Evolutionary conservation across 2,888 invertebrate species (phyloP).

Genomic region (Stictocephala bisonia): DNA sequence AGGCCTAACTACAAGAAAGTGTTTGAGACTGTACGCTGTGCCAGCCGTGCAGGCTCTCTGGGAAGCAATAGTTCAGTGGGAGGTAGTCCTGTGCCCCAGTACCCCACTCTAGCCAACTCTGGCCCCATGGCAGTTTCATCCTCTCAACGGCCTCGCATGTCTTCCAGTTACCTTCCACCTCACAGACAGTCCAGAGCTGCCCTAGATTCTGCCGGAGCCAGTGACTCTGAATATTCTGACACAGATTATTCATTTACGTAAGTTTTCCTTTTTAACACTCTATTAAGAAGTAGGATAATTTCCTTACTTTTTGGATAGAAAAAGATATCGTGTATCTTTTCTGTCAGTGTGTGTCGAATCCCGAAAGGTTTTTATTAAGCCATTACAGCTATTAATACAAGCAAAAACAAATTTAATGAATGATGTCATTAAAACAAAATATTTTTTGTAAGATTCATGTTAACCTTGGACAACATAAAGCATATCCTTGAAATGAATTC

Average conservation of each 20-base stretch:
- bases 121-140: slow-evolving; percentile 27
- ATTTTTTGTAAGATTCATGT: no score
- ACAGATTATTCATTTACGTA: slow-evolving; percentile 74
- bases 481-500: no score
- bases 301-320: no score
- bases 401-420: no score
- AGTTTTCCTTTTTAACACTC: slow-evolving; percentile 61
- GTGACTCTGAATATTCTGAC: slow-evolving; percentile 73
- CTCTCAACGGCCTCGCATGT: slow-evolving; percentile 37
- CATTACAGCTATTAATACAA: no score
- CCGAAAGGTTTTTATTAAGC: no score
- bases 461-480: no score
- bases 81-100: slow-evolving; percentile 54
- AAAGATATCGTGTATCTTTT: no score
- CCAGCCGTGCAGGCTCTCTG: slow-evolving; percentile 61
- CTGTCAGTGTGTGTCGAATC: no score
- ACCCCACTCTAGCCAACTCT: slow-evolving; percentile 1
- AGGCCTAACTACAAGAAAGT: slow-evolving; percentile 88
- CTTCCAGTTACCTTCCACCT: slow-evolving; percentile 22
- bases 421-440: no score
- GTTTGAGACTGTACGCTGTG: slow-evolving; percentile 91
- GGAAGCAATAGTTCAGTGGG: slow-evolving; percentile 51
- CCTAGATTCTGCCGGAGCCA: slow-evolving; percentile 69
- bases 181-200: slow-evolving; percentile 21
- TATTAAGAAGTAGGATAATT: slow-evolving; percentile 22